Conservation (phyloP, 2,797 vertebrate species). For the Petrocephalus sullivani region DNA sequence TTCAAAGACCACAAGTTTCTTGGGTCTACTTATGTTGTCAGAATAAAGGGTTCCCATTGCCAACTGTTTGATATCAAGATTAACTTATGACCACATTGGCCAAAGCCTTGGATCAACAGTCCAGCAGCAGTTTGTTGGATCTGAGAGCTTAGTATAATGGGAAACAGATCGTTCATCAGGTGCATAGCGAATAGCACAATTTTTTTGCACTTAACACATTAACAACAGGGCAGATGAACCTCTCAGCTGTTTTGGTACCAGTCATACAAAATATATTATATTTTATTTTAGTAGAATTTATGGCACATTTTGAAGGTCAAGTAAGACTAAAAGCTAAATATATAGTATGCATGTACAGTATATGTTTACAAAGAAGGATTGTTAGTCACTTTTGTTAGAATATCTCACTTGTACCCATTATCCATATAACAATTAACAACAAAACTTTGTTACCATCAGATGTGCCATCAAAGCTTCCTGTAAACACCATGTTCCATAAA, state of each 20-base stretch:
- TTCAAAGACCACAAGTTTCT: not conserved
- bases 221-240: not conserved
- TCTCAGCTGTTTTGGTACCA: not conserved
- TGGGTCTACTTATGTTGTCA: not conserved
- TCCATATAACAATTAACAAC: not conserved
- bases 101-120: not conserved
- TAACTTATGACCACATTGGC: not conserved
- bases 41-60: not conserved
- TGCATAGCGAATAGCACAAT: not conserved
- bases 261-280: not conserved
- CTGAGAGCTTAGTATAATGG: not conserved
- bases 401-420: not conserved
- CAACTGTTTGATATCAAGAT: conserved; percentile 2
- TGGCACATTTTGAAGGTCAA: not conserved
- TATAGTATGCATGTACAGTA: not conserved
- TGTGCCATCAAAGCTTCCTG: not conserved
- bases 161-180: not conserved
- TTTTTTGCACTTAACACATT: not conserved
- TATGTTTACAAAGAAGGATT: not conserved
- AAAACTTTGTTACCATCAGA: not conserved
- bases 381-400: not conserved
- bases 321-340: not conserved
- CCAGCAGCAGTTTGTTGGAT: not conserved
- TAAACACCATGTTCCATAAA: not conserved
- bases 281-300: not conserved